phyloP scores from a whole-genome alignment of 2,888 invertebrate genomes.

The Diaphora mendica region DNA sequence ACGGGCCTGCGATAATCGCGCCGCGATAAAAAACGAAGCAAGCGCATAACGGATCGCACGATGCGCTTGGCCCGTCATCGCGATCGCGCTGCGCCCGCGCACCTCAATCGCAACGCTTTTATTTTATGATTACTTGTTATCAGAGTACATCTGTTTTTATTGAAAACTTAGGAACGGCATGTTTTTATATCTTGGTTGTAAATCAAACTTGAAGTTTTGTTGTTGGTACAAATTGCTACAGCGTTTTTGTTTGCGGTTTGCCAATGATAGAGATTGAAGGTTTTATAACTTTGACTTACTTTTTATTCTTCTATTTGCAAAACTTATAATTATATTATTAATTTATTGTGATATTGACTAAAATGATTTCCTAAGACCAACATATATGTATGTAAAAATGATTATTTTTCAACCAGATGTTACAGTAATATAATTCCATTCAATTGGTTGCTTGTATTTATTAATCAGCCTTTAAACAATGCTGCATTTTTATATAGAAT shows the following conservation, averaged over 20 bases:
- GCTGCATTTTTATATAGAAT: neutral
- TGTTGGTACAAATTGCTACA: neutral
- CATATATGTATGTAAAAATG: no score
- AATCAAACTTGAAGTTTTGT: neutral
- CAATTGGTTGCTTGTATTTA: no score
- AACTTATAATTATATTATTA: neutral
- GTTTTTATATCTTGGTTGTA: neutral
- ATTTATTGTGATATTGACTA: neutral
- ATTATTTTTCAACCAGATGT: no score
- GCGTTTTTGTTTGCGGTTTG: neutral
- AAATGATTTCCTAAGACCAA: neutral
- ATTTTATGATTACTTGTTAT: slow-evolving; percentile 47
- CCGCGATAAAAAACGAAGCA: slow-evolving; percentile 73
- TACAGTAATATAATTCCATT: no score
- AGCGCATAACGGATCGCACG: slow-evolving; percentile 76
- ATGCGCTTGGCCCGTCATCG: slow-evolving; percentile 76
- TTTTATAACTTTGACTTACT: neutral
- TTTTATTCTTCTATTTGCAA: neutral
- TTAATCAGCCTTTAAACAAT: neutral
- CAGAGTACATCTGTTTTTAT: slow-evolving; percentile 37
- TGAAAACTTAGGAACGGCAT: slow-evolving; percentile 17
- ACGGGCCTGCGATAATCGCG: slow-evolving; percentile 78
- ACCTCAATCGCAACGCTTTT: slow-evolving; percentile 29
- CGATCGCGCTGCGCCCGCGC: slow-evolving; percentile 57
- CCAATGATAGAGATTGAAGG: neutral